phyloP scores from a whole-genome alignment of 2,113 vertebrate species.

The Stigmatopora nigra region DNA sequence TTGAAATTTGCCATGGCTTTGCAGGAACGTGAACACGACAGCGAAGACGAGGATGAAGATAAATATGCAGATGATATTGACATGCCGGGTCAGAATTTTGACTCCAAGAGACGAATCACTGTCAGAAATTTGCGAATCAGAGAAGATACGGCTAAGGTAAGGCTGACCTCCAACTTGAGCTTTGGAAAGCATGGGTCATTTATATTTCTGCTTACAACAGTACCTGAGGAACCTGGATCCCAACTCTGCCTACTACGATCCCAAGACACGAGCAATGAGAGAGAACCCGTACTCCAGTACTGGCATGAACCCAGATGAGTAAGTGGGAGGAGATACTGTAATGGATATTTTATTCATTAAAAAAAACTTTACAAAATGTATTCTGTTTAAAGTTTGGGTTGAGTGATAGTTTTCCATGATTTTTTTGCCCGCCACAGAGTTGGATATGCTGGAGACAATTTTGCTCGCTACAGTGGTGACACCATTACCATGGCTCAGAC shows the following conservation, averaged over 20 bases:
- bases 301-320: slow-evolving; percentile 95
- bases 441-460: slow-evolving; percentile 95
- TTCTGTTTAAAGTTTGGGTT: too few species aligned
- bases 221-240: slow-evolving; percentile 96
- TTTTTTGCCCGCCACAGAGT: slow-evolving; percentile 70
- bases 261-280: slow-evolving; percentile 97
- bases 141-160: slow-evolving; percentile 96
- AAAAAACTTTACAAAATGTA: too few species aligned
- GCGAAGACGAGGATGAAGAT: slow-evolving; percentile 96
- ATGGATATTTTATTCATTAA: too few species aligned
- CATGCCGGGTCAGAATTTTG: slow-evolving; percentile 99
- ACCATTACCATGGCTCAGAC: slow-evolving; percentile 96
- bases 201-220: slow-evolving; percentile 55
- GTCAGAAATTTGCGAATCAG: slow-evolving; percentile 92
- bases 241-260: slow-evolving; percentile 97
- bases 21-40: slow-evolving; percentile 90
- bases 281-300: slow-evolving; percentile 94
- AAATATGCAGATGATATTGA: slow-evolving; percentile 98
- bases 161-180: neutral
- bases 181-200: neutral
- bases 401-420: neutral
- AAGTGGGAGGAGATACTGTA: slow-evolving; percentile 49
- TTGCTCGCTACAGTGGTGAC: slow-evolving; percentile 86
- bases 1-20: neutral
- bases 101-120: slow-evolving; percentile 96